phyloP scores from a whole-genome alignment of 2,113 vertebrate species.

The Oreotrochilus melanogaster region DNA sequence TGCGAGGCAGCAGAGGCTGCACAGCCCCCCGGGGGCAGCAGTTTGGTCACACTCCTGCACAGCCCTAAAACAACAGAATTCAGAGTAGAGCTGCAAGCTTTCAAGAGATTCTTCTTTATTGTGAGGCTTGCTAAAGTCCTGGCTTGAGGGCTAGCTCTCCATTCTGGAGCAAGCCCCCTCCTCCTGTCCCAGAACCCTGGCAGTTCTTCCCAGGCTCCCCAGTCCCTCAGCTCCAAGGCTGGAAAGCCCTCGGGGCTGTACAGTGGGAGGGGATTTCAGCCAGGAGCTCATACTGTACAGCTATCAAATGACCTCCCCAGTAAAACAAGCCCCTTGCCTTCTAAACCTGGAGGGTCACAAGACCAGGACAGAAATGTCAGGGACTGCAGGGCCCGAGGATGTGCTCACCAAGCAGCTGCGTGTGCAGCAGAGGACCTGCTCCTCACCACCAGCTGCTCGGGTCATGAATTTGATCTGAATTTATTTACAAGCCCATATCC shows the following conservation, averaged over 20 bases:
- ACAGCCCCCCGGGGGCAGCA: too few relatives aligned
- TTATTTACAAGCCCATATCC: neutral
- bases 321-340: neutral
- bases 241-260: neutral
- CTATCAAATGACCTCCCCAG: neutral
- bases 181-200: fast-evolving
- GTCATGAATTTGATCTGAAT: neutral
- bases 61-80: neutral
- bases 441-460: neutral
- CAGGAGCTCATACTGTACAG: neutral
- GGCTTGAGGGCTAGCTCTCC: neutral
- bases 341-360: constrained; percentile 37
- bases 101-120: neutral
- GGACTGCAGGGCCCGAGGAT: neutral
- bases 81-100: neutral
- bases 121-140: fast-evolving
- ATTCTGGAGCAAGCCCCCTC: neutral
- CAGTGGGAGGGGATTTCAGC: neutral
- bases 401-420: neutral
- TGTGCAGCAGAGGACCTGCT: neutral
- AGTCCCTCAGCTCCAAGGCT: fast-evolving
- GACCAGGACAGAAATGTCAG: constrained; percentile 15
- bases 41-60: neutral
- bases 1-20: neutral
- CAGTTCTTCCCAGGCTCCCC: fast-evolving